phyloP scores from a whole-genome alignment of 2,113 vertebrate species.

The Guaruba guarouba region DNA sequence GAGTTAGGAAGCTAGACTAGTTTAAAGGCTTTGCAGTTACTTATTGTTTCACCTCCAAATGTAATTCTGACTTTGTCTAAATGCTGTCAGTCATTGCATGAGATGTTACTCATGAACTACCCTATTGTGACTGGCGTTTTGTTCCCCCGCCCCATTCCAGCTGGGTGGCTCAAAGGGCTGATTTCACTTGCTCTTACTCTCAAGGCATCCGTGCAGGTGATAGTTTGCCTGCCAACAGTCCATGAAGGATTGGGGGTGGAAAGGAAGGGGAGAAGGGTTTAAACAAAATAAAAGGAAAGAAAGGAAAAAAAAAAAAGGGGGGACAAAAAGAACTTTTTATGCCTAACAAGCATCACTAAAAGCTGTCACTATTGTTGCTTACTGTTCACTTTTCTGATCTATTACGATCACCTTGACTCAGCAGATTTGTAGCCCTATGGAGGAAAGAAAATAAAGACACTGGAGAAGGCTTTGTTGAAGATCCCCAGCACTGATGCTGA shows the following conservation, averaged over 20 bases:
- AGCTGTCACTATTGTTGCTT: conserved; percentile 71
- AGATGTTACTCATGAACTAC: conserved; percentile 63
- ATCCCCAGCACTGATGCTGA: conserved; percentile 84
- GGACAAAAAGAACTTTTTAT: conserved; percentile 18
- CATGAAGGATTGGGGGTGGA: conserved; percentile 75
- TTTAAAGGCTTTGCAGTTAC: conserved; percentile 9
- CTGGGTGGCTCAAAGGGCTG: conserved; percentile 77
- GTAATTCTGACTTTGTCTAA: conserved; percentile 57
- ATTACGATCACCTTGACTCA: conserved; percentile 90
- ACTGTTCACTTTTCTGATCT: conserved; percentile 83
- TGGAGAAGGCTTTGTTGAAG: conserved; percentile 83
- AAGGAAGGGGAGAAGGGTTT: conserved; percentile 38
- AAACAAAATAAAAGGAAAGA: conserved; percentile 29
- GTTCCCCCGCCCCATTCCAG: conserved; percentile 67
- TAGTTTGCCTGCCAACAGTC: conserved; percentile 84
- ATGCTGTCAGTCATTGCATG: conserved; percentile 39
- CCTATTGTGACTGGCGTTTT: conserved; percentile 63
- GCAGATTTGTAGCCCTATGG: conserved; percentile 86
- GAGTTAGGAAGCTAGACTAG: neutral
- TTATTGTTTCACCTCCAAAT: conserved; percentile 21
- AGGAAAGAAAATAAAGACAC: conserved; percentile 81
- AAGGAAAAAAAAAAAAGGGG: neutral
- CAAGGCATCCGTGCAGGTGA: conserved; percentile 85
- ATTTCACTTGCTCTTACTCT: conserved; percentile 76
- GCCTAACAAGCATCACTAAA: conserved; percentile 64